Percentiles rank a stretch among this genome's conserved stretches.
Evolutionary conservation across 2,888 invertebrate genomes (phyloP).

Genomic region (Molanna angustata): DNA sequence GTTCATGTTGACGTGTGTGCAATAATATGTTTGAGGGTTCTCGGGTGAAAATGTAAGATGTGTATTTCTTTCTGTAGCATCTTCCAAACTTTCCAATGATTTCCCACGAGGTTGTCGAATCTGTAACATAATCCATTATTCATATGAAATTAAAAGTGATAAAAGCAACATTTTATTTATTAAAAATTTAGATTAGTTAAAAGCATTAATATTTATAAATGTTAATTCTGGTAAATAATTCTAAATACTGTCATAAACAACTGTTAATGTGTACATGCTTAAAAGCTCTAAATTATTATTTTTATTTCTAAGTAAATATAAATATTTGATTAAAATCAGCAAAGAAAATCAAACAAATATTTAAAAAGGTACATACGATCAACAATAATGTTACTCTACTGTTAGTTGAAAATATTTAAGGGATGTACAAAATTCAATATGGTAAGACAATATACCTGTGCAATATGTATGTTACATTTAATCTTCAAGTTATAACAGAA

Average conservation of each 20-base stretch:
- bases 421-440: too few species aligned
- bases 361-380: too few species aligned
- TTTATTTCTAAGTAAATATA: too few species aligned
- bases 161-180: background rate
- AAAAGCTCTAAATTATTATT: too few species aligned
- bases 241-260: background rate
- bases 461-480: too few species aligned
- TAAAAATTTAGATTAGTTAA: background rate
- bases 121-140: constrained; percentile 47
- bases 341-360: too few species aligned
- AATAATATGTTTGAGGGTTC: constrained; percentile 57
- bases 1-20: constrained; percentile 46
- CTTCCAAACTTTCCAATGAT: constrained; percentile 81
- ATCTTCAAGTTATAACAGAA: too few species aligned
- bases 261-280: background rate
- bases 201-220: background rate
- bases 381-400: too few species aligned
- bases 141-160: background rate
- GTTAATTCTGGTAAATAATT: background rate
- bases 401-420: too few species aligned
- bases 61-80: constrained; percentile 64
- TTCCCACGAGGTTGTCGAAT: constrained; percentile 81
- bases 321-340: too few species aligned
- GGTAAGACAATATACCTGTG: too few species aligned
- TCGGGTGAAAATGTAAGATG: constrained; percentile 62